Evolutionary conservation across 2,888 invertebrate species (phyloP).

Genomic region (Eucera pruinosa): DNA sequence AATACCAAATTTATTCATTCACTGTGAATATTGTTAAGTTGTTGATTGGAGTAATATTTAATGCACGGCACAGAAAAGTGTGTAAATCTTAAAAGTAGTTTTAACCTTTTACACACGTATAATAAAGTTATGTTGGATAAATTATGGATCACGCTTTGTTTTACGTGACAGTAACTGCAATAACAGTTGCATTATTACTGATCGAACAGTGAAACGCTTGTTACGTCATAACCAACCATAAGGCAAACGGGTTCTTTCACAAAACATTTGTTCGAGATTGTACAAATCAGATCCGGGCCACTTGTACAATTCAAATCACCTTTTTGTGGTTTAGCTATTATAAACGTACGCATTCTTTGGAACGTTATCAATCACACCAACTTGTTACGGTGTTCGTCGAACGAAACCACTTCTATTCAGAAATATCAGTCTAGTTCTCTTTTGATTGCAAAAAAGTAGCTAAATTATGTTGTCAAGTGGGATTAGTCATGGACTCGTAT

Average conservation of each 20-base stretch:
- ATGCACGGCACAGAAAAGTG: background rate
- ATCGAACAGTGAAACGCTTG: conserved; percentile 10
- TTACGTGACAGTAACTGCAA: conserved; percentile 16
- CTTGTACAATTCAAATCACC: conserved; percentile 24
- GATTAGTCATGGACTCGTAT: conserved; percentile 13
- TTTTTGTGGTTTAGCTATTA: conserved; percentile 14
- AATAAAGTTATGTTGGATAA: conserved; percentile 3
- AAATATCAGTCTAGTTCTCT: conserved; percentile 2
- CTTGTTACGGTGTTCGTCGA: conserved; percentile 19
- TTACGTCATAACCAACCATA: conserved; percentile 28
- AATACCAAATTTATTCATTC: too few relatives aligned
- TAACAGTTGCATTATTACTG: conserved; percentile 27
- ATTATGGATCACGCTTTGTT: conserved; percentile 21
- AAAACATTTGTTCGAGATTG: conserved; percentile 26
- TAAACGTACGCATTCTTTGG: conserved; percentile 13
- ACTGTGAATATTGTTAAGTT: too few relatives aligned
- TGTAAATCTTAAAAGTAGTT: too few relatives aligned
- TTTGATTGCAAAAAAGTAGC: background rate
- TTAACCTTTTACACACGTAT: background rate
- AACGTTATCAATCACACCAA: conserved; percentile 35
- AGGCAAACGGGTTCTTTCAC: conserved; percentile 33
- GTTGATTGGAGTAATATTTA: too few relatives aligned
- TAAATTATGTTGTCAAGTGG: conserved; percentile 43
- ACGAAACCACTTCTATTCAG: conserved; percentile 5
- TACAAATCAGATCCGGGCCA: conserved; percentile 36